Conservation (phyloP, 2,888 invertebrate genomes). For the Hirtodrosophila cameraria region DNA sequence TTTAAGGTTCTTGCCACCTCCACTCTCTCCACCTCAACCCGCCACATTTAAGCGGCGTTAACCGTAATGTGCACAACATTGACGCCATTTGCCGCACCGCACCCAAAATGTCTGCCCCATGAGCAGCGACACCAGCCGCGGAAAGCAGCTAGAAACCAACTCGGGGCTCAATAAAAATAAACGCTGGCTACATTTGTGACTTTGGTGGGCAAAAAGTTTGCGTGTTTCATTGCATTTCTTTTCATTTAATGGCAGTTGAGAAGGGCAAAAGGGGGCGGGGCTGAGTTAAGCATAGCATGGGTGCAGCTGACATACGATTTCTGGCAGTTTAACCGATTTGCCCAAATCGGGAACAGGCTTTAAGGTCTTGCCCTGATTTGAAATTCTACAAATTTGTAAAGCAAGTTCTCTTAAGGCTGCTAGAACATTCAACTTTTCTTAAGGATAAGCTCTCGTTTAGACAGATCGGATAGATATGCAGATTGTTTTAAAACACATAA, state of each 20-base stretch:
- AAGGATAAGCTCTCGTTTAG: no score
- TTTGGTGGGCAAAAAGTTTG: slow-evolving; percentile 48
- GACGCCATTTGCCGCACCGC: slow-evolving; percentile 57
- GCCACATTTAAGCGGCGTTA: slow-evolving; percentile 59
- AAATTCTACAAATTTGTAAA: no score
- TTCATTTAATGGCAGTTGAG: slow-evolving; percentile 18
- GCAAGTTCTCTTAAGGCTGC: no score
- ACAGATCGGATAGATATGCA: no score
- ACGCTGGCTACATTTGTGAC: slow-evolving; percentile 60
- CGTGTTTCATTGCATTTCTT: slow-evolving; percentile 70
- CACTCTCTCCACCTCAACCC: neutral
- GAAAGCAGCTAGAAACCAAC: slow-evolving; percentile 5
- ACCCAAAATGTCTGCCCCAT: slow-evolving; percentile 38
- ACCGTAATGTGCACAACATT: slow-evolving; percentile 74
- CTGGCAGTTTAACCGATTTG: slow-evolving; percentile 14
- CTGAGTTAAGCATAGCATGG: slow-evolving; percentile 22
- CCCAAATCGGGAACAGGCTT: slow-evolving; percentile 8
- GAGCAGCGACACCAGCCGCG: slow-evolving; percentile 3
- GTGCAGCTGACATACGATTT: slow-evolving; percentile 22
- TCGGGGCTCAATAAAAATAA: slow-evolving; percentile 57
- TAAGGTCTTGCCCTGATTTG: slow-evolving; percentile 21
- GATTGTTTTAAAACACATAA: no score
- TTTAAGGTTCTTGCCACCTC: slow-evolving; percentile 48
- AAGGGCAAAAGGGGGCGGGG: neutral
- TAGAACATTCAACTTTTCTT: no score